phyloP scores from a whole-genome alignment of 2,113 vertebrate species.

The Pygoscelis antarcticus region DNA sequence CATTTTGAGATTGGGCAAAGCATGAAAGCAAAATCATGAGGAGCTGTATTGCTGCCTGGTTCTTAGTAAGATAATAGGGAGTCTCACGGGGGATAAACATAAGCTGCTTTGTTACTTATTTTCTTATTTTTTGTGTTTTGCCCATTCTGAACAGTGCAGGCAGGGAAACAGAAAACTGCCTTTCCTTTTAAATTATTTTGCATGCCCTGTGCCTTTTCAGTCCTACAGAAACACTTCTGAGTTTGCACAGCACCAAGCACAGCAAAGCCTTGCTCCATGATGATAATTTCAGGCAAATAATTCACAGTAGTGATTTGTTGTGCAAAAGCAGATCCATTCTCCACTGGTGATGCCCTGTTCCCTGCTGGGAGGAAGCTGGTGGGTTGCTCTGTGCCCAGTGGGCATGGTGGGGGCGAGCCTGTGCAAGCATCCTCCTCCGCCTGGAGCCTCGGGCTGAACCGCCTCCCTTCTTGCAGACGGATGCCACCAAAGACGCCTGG shows the following conservation, averaged over 20 bases:
- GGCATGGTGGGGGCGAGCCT: rapidly evolving
- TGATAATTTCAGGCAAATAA: background rate
- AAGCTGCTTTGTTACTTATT: slow-evolving; percentile 24
- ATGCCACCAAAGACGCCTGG: background rate
- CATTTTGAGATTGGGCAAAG: background rate
- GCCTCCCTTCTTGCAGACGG: background rate
- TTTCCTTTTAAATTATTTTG: background rate
- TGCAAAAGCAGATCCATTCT: background rate
- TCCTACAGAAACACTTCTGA: background rate
- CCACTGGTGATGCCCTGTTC: background rate
- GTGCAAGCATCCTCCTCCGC: rapidly evolving
- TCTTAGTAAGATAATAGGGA: slow-evolving; percentile 3
- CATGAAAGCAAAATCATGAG: slow-evolving; percentile 29
- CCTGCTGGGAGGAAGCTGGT: rapidly evolving
- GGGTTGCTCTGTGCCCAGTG: background rate
- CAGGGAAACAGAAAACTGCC: background rate
- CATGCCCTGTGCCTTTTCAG: background rate
- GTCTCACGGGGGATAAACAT: background rate
- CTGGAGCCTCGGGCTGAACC: background rate
- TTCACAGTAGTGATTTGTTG: background rate
- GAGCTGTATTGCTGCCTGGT: background rate
- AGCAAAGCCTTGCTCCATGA: background rate
- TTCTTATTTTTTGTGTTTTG: background rate
- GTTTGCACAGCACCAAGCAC: background rate
- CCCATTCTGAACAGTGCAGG: background rate